These are phyloP conservation scores for Lordiphosa fenestrarum DNA, from an alignment of 2,888 invertebrate species.

Conservation along the genomic window DNA sequence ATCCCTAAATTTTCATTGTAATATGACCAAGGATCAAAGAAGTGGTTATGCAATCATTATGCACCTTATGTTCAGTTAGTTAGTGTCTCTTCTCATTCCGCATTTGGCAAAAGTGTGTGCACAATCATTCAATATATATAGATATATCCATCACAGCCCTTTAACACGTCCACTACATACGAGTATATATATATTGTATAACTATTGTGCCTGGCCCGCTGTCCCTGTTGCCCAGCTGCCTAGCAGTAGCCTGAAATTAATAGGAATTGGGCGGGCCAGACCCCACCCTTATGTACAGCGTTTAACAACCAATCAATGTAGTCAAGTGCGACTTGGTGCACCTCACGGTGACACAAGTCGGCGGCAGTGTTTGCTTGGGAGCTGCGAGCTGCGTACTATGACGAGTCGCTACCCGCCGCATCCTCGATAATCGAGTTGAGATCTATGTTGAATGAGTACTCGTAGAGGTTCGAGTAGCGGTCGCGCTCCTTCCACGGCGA, in stretches of 20 bases:
- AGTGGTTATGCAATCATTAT: no score
- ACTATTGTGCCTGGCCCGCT: slow-evolving; percentile 8
- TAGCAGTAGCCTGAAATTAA: slow-evolving; percentile 47
- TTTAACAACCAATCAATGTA: slow-evolving; percentile 69
- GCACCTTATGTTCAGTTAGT: no score
- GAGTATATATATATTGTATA: slow-evolving; percentile 14
- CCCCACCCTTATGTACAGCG: slow-evolving; percentile 38
- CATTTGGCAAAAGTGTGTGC: no score
- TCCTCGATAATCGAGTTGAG: slow-evolving; percentile 81
- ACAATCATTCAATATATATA: no score
- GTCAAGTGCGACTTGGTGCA: slow-evolving; percentile 37
- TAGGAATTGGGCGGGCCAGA: slow-evolving; percentile 45
- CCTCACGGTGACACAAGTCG: slow-evolving; percentile 16
- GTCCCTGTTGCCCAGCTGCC: slow-evolving; percentile 1
- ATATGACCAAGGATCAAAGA: no score
- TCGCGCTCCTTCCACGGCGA: slow-evolving; percentile 80
- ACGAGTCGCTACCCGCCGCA: slow-evolving; percentile 80
- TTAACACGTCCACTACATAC: slow-evolving; percentile 14
- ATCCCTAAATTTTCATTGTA: no score
- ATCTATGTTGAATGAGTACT: slow-evolving; percentile 80
- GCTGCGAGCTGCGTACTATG: slow-evolving; percentile 78
- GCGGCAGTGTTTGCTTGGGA: slow-evolving; percentile 46
- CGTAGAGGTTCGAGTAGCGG: slow-evolving; percentile 80
- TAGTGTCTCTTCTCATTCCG: no score
- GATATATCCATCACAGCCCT: no score